Base-by-base conservation (phyloP, 2,113 vertebrate species). In the Microtus pennsylvanicus region DNA sequence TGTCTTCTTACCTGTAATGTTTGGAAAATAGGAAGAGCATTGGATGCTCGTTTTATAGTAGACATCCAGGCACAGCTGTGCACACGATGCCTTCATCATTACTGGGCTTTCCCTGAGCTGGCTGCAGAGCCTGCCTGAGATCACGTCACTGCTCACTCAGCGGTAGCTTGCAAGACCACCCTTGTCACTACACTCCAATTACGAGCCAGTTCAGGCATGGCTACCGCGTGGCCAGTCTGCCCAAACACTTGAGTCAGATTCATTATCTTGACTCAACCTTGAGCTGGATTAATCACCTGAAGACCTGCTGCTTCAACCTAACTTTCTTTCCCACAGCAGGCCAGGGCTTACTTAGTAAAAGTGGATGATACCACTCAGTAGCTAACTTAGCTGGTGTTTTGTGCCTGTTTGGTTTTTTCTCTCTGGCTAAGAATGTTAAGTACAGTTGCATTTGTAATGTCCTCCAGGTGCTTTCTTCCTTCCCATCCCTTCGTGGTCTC, bases 261-360 rank as follows among this genome's bases (percentile, higher is more conserved):
- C 87, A 0, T 97, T 96, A 55, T 95, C 92, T 95, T 96, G 65
- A 95, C 93, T 97, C 96, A 69, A 94, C 98, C 97, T 92, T 98
- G 95, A 98, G 98, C 94, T 98, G 89, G 70, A 65, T 97, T 97
- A 97, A 94, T 98, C 98, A 97, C 97, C 97, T 97, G 94, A 94
- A 97, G 93, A 63, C 97, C 92, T 61, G 86, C 96, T 97, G 93
- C 94, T 96, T 98, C 89, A 63, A 63, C 96, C 81, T 97, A 96
- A 21, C 95, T 96, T 98, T 92, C 89, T 94, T 69, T 87, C 70
- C 70, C 94, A 93, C 96, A 85, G 96, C 91, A 63, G 50, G 50
- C 50, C 50, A 52, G 91, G 93, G 75, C 95, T 94, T 83, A 75
- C 92, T 97, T 90, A 96, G 91, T 85, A 77, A 95, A 98, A 89